These are phyloP conservation scores for Sitobion miscanthi DNA, from an alignment of 1,140 invertebrate species.

Conservation along the genomic window DNA sequence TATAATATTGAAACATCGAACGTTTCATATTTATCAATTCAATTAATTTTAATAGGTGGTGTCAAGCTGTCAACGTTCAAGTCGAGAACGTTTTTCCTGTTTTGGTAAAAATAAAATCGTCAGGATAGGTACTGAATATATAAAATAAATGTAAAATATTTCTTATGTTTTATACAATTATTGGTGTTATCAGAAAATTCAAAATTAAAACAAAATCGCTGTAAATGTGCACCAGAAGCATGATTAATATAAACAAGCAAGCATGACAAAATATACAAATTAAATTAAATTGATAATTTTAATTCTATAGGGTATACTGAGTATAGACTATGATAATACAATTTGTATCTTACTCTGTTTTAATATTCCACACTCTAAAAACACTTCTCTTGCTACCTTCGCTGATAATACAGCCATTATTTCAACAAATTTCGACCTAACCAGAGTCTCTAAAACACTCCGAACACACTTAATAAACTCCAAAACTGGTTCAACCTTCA, in stretches of 20 bases:
- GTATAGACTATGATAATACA: neutral
- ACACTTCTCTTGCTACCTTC: too few relatives aligned
- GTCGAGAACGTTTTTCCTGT: neutral
- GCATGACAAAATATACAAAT: neutral
- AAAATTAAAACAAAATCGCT: neutral
- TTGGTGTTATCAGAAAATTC: neutral
- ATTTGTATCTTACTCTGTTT: neutral
- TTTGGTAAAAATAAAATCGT: neutral
- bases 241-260: neutral
- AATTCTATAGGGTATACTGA: neutral
- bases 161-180: neutral
- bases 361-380: too few relatives aligned
- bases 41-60: neutral
- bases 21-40: neutral
- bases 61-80: neutral
- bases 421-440: too few relatives aligned
- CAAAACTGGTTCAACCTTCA: too few relatives aligned
- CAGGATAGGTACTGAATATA: neutral
- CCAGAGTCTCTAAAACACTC: too few relatives aligned
- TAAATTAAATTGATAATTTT: neutral
- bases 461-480: too few relatives aligned
- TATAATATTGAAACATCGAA: neutral
- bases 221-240: neutral
- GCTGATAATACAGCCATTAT: too few relatives aligned
- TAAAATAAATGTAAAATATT: neutral